Evolutionary conservation across 2,797 vertebrate species (phyloP).

Genomic region (Hybognathus amarus): DNA sequence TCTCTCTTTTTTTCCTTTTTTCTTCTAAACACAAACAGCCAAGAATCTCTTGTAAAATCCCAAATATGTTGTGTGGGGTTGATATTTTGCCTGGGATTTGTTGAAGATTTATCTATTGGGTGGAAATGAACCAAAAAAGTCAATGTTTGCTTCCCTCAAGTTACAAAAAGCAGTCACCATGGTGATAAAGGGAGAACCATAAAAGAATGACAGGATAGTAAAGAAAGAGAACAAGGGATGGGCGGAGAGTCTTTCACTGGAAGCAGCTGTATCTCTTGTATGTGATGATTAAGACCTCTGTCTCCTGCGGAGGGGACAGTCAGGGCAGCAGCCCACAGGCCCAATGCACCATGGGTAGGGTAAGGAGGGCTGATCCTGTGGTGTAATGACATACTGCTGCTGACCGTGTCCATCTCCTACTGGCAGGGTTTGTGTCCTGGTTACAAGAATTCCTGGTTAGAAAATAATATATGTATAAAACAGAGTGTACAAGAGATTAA

Average conservation of each 20-base stretch:
- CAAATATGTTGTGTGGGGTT: neutral
- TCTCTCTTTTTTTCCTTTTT: neutral
- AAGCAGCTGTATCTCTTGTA: conserved; percentile 53
- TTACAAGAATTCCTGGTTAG: neutral
- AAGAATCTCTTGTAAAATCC: neutral
- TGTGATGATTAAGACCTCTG: conserved; percentile 56
- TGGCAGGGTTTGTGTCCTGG: conserved; percentile 16
- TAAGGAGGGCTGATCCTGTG: conserved; percentile 19
- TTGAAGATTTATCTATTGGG: conserved; percentile 29
- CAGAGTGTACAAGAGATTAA: neutral
- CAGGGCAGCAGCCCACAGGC: conserved; percentile 21
- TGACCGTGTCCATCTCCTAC: conserved; percentile 19
- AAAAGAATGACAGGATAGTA: conserved; percentile 20
- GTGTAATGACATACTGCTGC: conserved; percentile 39
- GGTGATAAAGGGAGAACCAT: conserved; percentile 42
- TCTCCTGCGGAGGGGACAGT: conserved; percentile 42
- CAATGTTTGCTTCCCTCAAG: conserved; percentile 45
- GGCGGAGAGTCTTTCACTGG: conserved; percentile 43
- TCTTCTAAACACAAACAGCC: conserved; percentile 8
- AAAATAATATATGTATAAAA: neutral
- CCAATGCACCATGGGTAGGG: conserved; percentile 37
- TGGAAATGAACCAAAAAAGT: conserved; percentile 24
- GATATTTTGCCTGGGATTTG: neutral
- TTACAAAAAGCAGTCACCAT: conserved; percentile 57
- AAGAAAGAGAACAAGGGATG: conserved; percentile 22